Evolutionary conservation across 1,140 invertebrate genomes (phyloP).

Genomic region (Bombus impatiens): DNA sequence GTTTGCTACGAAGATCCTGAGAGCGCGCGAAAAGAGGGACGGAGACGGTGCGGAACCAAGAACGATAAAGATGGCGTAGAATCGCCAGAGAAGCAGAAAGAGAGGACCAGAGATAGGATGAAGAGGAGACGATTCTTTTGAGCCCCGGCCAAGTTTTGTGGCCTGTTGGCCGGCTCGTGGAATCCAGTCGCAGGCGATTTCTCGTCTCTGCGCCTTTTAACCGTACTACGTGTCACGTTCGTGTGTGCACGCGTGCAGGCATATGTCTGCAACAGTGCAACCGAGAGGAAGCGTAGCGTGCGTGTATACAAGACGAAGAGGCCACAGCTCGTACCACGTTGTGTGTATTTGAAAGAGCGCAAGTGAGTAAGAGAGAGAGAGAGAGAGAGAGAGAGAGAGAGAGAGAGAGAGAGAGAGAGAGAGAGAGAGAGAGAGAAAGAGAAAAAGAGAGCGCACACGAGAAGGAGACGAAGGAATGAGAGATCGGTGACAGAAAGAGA

Average conservation of each 20-base stretch:
- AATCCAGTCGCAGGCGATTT: slow-evolving; percentile 69
- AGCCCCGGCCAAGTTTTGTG: slow-evolving; percentile 68
- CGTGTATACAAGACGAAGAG: not conserved
- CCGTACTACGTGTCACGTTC: slow-evolving; percentile 48
- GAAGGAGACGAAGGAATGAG: not conserved
- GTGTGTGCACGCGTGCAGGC: slow-evolving; percentile 15
- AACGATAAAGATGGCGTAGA: too few relatives aligned
- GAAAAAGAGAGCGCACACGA: not conserved
- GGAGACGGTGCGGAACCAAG: not conserved
- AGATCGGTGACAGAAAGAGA: not conserved
- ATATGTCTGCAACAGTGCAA: slow-evolving; percentile 3
- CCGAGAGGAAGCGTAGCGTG: not conserved
- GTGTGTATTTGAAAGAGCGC: not conserved
- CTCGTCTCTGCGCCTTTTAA: slow-evolving; percentile 69
- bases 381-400: too few relatives aligned
- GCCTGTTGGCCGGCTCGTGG: slow-evolving; percentile 64
- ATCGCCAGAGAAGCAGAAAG: not conserved
- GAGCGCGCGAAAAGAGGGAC: not conserved
- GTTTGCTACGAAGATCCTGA: slow-evolving; percentile 3
- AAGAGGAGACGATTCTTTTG: slow-evolving; percentile 63
- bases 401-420: too few relatives aligned
- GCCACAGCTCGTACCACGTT: not conserved
- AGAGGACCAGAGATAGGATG: not conserved
- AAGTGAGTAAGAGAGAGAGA: too few relatives aligned
- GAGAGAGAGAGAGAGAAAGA: not conserved